phyloP scores from a whole-genome alignment of 2,888 invertebrate genomes.

The Eupsilia transversa region DNA sequence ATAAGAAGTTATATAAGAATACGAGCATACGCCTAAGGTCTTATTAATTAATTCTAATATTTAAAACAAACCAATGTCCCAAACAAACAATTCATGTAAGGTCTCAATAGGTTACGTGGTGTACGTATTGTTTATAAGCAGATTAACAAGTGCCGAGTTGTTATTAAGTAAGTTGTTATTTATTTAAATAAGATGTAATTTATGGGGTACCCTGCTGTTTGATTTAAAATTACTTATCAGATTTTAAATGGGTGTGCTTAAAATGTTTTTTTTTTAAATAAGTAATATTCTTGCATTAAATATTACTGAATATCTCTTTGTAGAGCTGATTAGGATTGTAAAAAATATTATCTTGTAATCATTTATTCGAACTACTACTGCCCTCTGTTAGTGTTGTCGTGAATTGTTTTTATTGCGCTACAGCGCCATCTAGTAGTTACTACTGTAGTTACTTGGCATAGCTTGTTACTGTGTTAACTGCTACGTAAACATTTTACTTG shows the following conservation, averaged over 20 bases:
- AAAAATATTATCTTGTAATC: background rate
- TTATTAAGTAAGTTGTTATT: background rate
- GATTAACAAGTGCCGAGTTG: conserved; percentile 4
- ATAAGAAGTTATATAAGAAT: background rate
- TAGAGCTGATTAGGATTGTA: background rate
- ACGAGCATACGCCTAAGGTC: background rate
- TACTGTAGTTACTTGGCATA: conserved; percentile 11
- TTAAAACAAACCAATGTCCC: conserved; percentile 22
- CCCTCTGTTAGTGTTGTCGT: conserved; percentile 53
- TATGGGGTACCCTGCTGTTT: background rate
- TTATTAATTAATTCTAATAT: conserved; percentile 20
- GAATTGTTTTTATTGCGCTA: background rate
- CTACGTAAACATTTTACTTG: background rate
- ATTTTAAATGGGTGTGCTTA: background rate
- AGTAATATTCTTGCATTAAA: background rate
- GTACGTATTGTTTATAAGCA: background rate
- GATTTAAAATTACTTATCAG: background rate
- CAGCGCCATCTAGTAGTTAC: conserved; percentile 59
- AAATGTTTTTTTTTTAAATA: too few species aligned
- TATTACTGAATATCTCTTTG: background rate
- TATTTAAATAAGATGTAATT: background rate
- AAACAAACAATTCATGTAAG: conserved; percentile 24
- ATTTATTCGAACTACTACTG: conserved; percentile 42
- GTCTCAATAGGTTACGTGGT: background rate
- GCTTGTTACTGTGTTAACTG: background rate